phyloP scores from a whole-genome alignment of 2,797 vertebrate species.

The Phalanger gymnotis region DNA sequence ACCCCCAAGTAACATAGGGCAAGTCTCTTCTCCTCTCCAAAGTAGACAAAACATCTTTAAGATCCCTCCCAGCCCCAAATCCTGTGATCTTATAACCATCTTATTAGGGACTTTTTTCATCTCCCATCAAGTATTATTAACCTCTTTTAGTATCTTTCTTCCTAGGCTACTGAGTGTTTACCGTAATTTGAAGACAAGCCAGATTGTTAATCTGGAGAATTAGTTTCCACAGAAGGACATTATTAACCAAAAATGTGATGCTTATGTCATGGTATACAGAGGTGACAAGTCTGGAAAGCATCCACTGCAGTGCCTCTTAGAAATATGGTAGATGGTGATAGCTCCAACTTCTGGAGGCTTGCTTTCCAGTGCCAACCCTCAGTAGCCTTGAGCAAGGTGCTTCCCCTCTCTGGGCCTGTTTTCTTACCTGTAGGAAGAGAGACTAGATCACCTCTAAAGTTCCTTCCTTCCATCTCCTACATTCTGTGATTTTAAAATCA shows the following conservation, averaged over 20 bases:
- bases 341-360: not conserved
- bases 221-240: not conserved
- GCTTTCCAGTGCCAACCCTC: not conserved
- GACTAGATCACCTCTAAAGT: not conserved
- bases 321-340: not conserved
- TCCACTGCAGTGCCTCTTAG: not conserved
- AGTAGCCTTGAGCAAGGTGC: not conserved
- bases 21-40: not conserved
- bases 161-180: not conserved
- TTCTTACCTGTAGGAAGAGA: not conserved
- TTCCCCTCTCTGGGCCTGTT: not conserved
- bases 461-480: not conserved
- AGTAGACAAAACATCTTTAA: not conserved
- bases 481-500: not conserved
- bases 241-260: not conserved
- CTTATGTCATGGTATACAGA: not conserved
- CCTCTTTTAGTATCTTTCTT: not conserved
- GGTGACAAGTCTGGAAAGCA: not conserved
- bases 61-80: not conserved
- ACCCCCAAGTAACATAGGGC: not conserved
- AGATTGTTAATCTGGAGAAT: not conserved
- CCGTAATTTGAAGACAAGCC: not conserved
- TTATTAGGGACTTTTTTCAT: not conserved
- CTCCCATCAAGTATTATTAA: not conserved
- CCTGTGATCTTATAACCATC: not conserved